A percentile compares a stretch with the other conserved stretches of the same genome.
phyloP scores from a whole-genome alignment of 35 echinoderm and acorn worm genomes.

The Patiria miniata region DNA sequence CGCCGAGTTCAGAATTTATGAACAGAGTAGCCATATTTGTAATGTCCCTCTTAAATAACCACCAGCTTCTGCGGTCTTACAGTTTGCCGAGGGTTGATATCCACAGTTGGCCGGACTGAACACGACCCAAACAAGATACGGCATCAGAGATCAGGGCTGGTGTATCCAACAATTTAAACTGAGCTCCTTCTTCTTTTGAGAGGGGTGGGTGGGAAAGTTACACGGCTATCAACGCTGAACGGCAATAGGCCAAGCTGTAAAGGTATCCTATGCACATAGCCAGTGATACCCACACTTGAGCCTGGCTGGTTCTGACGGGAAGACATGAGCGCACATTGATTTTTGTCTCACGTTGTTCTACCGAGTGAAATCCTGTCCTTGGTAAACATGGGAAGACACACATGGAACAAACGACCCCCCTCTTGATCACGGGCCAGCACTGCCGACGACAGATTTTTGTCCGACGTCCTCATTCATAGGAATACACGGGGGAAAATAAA shows the following conservation, averaged over 20 bases:
- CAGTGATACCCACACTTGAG: slow-evolving; percentile 1
- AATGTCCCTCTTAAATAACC: too few relatives aligned
- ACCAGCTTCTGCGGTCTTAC: too few relatives aligned
- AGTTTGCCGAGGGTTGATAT: too few relatives aligned
- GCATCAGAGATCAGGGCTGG: not conserved
- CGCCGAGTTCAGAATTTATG: too few relatives aligned
- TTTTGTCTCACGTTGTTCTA: slow-evolving; percentile 33
- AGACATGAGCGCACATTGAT: slow-evolving; percentile 24
- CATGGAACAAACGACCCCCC: slow-evolving; percentile 1
- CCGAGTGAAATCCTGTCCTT: slow-evolving; percentile 15
- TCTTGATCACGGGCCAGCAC: slow-evolving; percentile 23
- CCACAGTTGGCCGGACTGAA: not conserved
- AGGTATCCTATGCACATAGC: slow-evolving; percentile 20
- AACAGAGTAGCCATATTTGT: too few relatives aligned
- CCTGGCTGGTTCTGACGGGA: not conserved
- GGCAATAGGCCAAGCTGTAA: not conserved
- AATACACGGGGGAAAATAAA: too few relatives aligned
- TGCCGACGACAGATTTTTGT: not conserved
- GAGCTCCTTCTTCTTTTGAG: not conserved
- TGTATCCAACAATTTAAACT: not conserved
- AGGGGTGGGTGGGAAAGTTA: not conserved
- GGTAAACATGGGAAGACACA: slow-evolving; percentile 14
- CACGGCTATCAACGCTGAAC: not conserved
- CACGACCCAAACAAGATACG: not conserved
- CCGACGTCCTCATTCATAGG: too few relatives aligned